These are phyloP conservation scores for Amniataba percoides DNA, from an alignment of 2,797 vertebrate species.

Conservation along the genomic window DNA sequence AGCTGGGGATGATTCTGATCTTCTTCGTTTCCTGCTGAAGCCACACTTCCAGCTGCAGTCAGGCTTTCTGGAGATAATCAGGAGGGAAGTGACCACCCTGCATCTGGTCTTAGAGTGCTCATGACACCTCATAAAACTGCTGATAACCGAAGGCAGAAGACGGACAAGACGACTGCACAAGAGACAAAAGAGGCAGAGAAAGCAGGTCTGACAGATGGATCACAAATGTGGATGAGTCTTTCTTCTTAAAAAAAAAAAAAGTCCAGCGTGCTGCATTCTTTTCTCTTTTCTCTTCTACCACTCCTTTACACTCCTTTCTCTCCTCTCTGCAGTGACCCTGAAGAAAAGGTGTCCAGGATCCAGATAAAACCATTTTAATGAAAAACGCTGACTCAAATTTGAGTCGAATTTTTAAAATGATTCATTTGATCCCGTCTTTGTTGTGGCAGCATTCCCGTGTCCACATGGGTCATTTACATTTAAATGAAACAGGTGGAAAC, in stretches of 20 bases:
- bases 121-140: slow-evolving; percentile 12
- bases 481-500: background rate
- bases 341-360: background rate
- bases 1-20: background rate
- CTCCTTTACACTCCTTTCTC: background rate
- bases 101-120: slow-evolving; percentile 17
- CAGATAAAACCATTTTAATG: background rate
- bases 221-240: slow-evolving; percentile 57
- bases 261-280: slow-evolving; percentile 19
- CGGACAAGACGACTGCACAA: background rate
- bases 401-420: background rate
- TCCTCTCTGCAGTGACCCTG: background rate
- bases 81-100: background rate
- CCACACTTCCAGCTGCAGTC: background rate
- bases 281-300: slow-evolving; percentile 24
- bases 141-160: slow-evolving; percentile 7
- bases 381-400: too few species aligned
- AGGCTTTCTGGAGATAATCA: slow-evolving; percentile 11
- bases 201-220: slow-evolving; percentile 49
- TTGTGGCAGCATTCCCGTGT: rapidly evolving
- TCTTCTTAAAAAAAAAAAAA: slow-evolving; percentile 6
- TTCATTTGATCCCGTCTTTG: background rate
- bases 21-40: background rate
- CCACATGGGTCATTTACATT: background rate
- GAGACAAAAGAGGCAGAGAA: background rate